Evolutionary conservation across 1,140 invertebrate genomes (phyloP).

Genomic region (Octopus bimaculoides): DNA sequence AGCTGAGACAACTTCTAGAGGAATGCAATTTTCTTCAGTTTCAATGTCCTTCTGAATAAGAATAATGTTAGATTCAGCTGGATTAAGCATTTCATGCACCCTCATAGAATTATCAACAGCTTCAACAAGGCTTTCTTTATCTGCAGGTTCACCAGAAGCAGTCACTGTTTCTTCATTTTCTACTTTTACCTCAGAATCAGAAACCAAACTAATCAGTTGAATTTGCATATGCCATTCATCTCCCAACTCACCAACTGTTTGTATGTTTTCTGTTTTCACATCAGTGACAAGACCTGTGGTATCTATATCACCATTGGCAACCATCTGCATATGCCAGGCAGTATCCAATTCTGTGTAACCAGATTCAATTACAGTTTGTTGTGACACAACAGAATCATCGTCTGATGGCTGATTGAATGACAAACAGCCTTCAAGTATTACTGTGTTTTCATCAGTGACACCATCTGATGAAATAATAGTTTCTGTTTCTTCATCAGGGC

Average conservation of each 20-base stretch:
- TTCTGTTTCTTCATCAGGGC: too few relatives aligned
- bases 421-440: not conserved
- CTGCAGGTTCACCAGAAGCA: not conserved
- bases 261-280: not conserved
- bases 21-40: not conserved
- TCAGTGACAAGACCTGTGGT: not conserved
- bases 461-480: not conserved
- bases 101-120: not conserved
- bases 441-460: not conserved
- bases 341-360: not conserved
- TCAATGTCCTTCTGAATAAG: not conserved
- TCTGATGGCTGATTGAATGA: not conserved
- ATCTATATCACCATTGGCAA: not conserved
- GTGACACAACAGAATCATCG: not conserved
- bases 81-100: not conserved
- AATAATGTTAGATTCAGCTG: not conserved
- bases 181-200: not conserved
- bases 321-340: conserved; percentile 2
- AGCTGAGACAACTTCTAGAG: not conserved
- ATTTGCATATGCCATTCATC: conserved; percentile 3
- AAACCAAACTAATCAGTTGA: not conserved
- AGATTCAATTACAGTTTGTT: not conserved
- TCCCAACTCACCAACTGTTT: not conserved
- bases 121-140: not conserved
- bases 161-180: not conserved